A percentile compares a stretch with the other conserved stretches of the same genome.
These are phyloP conservation scores for Eustalomyia histrio DNA, from an alignment of 2,888 invertebrate genomes.

Conservation along the genomic window DNA sequence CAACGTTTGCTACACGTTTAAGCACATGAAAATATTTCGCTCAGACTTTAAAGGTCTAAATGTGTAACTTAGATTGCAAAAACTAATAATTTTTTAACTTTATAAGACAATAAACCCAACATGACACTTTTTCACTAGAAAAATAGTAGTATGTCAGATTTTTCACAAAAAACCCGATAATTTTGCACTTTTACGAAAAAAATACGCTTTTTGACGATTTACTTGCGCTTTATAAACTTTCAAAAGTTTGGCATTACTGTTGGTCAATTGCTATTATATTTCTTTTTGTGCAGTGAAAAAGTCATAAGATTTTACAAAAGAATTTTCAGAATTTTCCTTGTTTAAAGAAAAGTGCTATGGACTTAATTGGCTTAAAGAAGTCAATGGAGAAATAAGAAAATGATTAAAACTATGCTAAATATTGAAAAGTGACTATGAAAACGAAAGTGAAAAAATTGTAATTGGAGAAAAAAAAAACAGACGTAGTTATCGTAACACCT, in stretches of 20 bases:
- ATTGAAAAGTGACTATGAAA: neutral
- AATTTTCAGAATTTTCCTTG: constrained; percentile 49
- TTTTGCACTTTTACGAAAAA: too few species aligned
- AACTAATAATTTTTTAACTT: too few species aligned
- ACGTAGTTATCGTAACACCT: constrained; percentile 58
- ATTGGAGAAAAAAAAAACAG: constrained; percentile 42
- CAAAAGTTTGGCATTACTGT: constrained; percentile 48
- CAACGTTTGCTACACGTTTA: too few species aligned
- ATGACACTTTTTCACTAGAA: too few species aligned
- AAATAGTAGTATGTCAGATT: too few species aligned
- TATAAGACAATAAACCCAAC: too few species aligned
- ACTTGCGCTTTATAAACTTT: too few species aligned
- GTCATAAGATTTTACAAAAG: constrained; percentile 62
- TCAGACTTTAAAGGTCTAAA: too few species aligned
- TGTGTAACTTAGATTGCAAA: too few species aligned
- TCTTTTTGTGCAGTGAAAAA: constrained; percentile 62
- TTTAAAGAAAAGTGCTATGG: constrained; percentile 34
- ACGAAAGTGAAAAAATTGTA: constrained; percentile 10
- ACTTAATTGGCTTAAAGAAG: neutral
- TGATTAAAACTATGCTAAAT: constrained; percentile 7
- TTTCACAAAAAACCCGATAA: too few species aligned
- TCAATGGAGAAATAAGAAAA: neutral
- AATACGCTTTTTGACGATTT: too few species aligned
- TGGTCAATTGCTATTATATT: constrained; percentile 53
- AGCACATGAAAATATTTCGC: too few species aligned